Evolutionary conservation across 2,888 invertebrate species (phyloP).

Genomic region (Morpho achilles): DNA sequence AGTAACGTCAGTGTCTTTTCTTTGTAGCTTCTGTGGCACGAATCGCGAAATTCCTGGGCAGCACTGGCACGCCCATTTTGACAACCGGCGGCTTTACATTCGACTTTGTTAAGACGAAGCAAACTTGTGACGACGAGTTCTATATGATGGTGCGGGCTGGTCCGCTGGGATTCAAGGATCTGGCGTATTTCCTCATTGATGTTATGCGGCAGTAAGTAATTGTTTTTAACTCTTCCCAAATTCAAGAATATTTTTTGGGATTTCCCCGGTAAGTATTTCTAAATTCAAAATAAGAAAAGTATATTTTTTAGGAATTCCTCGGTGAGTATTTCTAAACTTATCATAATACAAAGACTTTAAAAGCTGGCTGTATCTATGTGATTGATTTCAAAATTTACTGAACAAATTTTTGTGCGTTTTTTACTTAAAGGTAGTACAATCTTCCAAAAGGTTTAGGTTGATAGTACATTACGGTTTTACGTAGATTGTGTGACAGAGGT

Average conservation of each 20-base stretch:
- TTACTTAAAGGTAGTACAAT: no score
- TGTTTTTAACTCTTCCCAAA: not conserved
- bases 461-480: no score
- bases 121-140: slow-evolving; percentile 84
- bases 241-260: not conserved
- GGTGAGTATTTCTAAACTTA: no score
- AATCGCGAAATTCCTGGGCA: slow-evolving; percentile 87
- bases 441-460: no score
- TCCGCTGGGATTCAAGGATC: slow-evolving; percentile 84
- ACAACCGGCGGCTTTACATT: slow-evolving; percentile 90
- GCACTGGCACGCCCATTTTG: slow-evolving; percentile 85
- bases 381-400: no score
- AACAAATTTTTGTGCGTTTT: no score
- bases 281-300: not conserved
- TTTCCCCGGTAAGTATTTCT: not conserved
- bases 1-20: slow-evolving; percentile 7
- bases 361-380: no score
- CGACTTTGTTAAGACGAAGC: slow-evolving; percentile 87
- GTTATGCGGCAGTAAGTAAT: slow-evolving; percentile 83
- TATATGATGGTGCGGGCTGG: slow-evolving; percentile 89
- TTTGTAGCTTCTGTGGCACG: slow-evolving; percentile 88
- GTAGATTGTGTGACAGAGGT: no score
- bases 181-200: slow-evolving; percentile 84
- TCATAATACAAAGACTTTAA: no score
- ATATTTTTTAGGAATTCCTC: no score